Evolutionary conservation across 1,140 invertebrate species (phyloP), one percentile per base, ranked within the genome.

Genomic region (Teleopsis dalmanni): DNA sequence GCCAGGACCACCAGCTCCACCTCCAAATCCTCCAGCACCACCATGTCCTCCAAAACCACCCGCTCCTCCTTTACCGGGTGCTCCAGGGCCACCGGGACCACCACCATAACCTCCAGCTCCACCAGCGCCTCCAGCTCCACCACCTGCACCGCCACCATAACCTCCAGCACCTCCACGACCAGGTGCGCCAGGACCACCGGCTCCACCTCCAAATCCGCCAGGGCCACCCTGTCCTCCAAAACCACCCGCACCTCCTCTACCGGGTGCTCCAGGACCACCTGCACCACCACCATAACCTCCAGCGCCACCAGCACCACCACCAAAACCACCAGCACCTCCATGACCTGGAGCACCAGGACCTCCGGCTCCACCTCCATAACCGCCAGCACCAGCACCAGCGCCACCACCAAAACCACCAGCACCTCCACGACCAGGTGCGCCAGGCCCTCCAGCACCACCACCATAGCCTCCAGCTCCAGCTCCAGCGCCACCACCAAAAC

Each of bases 211-310:
- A 45, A 27, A 31, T 16, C 43, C 48, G 5, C 33, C 35, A 5
- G 41, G 36, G 1, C 54, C 56, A 22, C 57, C 56, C 11, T 54
- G 46, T 31, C 57, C 64, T 11, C 72, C 65, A 18, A 67, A 57
- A 33, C 60, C 53, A 31, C 67, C 65, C 13, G 59, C 67, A n/a
- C 75, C 68, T 10, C 73, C 64, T 6, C 72, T 73, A 21, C 42
- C 47, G 9, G 51, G 54, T 9, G 27, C 59, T 3, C 75, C 63
- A 14, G 71, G 57, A 1, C 67, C 60, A 3, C 68, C 59, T 2
- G 72, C 62, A 2, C 73, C 61, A 2, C 73, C 65, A 1, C 75
- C 65, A 4, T 73, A 59, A 16, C 75, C 69, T 6, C 74, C 62
- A 1, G 72, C 67, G 0, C 73, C 57, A 13, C 71, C 65, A 10